These are phyloP conservation scores for Xiphorhynchus elegans DNA, from an alignment of 2,113 vertebrate species.

Conservation along the genomic window DNA sequence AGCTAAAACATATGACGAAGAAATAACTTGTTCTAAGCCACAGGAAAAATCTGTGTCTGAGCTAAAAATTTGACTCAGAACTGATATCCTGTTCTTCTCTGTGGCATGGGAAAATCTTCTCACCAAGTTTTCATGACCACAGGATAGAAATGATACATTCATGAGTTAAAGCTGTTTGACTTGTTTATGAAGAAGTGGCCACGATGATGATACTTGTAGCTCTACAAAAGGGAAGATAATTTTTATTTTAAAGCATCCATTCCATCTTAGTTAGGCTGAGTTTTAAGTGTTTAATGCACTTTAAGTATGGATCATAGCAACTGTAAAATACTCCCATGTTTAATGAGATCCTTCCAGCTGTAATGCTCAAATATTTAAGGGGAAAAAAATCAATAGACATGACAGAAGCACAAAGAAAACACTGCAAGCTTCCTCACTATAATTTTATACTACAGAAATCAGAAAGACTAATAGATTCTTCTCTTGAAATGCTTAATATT, in stretches of 20 bases:
- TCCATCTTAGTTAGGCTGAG: not conserved
- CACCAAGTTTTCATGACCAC: not conserved
- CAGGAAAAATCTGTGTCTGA: not conserved
- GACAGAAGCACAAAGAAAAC: not conserved
- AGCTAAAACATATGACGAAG: not conserved
- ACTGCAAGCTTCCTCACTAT: not conserved
- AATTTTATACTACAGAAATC: not conserved
- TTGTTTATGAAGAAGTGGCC: not conserved
- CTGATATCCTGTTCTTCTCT: not conserved
- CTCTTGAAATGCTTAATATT: not conserved
- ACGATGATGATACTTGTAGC: not conserved
- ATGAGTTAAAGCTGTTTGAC: not conserved
- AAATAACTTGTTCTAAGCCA: conserved; percentile 1
- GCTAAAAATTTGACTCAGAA: not conserved
- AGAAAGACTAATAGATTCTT: not conserved
- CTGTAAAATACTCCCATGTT: not conserved
- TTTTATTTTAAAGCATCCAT: not conserved
- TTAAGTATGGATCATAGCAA: not conserved
- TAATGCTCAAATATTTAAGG: not conserved
- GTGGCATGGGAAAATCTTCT: not conserved
- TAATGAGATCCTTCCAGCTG: not conserved
- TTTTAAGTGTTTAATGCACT: not conserved
- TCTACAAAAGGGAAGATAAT: not conserved
- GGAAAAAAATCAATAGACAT: not conserved
- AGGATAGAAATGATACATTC: not conserved